Conservation (phyloP, 2,797 vertebrate species). For the Leptatherina wallacei region DNA sequence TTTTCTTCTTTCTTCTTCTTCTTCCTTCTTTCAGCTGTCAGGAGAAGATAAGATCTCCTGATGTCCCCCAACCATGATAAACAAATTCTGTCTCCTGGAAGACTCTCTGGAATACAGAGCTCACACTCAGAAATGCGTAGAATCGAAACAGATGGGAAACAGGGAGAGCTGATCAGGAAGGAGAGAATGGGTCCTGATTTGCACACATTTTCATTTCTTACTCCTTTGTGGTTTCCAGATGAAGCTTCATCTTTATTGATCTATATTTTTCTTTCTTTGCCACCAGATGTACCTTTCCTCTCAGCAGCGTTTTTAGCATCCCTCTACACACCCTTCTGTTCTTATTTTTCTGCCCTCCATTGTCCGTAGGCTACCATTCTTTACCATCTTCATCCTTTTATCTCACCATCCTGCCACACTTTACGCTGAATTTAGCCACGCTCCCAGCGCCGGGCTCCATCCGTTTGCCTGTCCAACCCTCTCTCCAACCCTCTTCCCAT, state of each 20-base stretch:
- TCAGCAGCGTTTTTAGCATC: no score
- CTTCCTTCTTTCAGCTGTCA: conserved; percentile 49
- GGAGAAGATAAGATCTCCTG: conserved; percentile 50
- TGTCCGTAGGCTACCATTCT: neutral
- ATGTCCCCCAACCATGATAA: conserved; percentile 48
- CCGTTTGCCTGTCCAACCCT: neutral
- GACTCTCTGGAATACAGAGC: conserved; percentile 31
- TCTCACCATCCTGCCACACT: conserved; percentile 23
- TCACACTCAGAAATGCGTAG: conserved; percentile 27
- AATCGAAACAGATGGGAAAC: conserved; percentile 51
- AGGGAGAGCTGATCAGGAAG: conserved; percentile 30
- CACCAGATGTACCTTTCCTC: neutral
- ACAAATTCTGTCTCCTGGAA: conserved; percentile 45
- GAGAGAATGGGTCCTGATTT: conserved; percentile 25
- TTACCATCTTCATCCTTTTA: conserved; percentile 1
- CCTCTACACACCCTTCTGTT: neutral
- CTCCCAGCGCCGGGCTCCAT: conserved; percentile 9
- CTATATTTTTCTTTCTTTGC: conserved; percentile 9
- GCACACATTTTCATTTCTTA: conserved; percentile 52
- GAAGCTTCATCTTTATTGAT: conserved; percentile 21
- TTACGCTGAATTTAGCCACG: conserved; percentile 2
- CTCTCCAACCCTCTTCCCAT: conserved; percentile 25
- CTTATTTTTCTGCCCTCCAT: neutral
- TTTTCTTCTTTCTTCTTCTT: neutral
- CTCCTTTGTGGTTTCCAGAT: conserved; percentile 27